A percentile compares a stretch with the other conserved stretches of the same genome.
Evolutionary conservation across 2,797 vertebrate genomes (phyloP).

Genomic region (Pangasius krempfi): DNA sequence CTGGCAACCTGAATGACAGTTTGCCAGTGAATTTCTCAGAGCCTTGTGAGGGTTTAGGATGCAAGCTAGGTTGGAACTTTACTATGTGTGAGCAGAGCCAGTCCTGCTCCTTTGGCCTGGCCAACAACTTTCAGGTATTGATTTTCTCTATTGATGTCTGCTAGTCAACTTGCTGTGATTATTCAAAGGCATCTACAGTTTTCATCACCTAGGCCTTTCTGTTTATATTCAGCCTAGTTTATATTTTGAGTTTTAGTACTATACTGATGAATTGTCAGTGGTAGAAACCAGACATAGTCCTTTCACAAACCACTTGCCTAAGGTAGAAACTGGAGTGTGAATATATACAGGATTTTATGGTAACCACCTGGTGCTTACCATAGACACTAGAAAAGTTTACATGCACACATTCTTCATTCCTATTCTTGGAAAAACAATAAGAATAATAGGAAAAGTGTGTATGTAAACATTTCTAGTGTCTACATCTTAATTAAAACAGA

Average conservation of each 20-base stretch:
- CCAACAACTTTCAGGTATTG: slow-evolving; percentile 70
- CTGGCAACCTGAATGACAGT: slow-evolving; percentile 69
- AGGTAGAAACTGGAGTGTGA: not conserved
- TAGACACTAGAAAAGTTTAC: not conserved
- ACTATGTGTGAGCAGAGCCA: slow-evolving; percentile 64
- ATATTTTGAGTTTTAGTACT: not conserved
- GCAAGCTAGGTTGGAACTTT: slow-evolving; percentile 78
- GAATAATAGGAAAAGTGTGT: not conserved
- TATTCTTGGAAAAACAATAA: not conserved
- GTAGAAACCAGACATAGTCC: not conserved
- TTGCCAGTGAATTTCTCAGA: slow-evolving; percentile 64
- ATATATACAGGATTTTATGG: not conserved
- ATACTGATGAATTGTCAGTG: not conserved
- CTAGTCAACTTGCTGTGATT: not conserved
- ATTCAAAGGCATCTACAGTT: not conserved
- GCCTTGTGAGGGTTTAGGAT: slow-evolving; percentile 66
- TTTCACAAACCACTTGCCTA: not conserved
- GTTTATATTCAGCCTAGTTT: not conserved
- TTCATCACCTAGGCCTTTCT: not conserved
- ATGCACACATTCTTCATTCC: not conserved
- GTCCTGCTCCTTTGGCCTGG: slow-evolving; percentile 69
- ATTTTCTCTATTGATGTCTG: not conserved
- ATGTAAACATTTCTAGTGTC: not conserved
- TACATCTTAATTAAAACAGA: no score
- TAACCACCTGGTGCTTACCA: not conserved